phyloP scores from a whole-genome alignment of 2,113 vertebrate species.

The Odocoileus hemionus region DNA sequence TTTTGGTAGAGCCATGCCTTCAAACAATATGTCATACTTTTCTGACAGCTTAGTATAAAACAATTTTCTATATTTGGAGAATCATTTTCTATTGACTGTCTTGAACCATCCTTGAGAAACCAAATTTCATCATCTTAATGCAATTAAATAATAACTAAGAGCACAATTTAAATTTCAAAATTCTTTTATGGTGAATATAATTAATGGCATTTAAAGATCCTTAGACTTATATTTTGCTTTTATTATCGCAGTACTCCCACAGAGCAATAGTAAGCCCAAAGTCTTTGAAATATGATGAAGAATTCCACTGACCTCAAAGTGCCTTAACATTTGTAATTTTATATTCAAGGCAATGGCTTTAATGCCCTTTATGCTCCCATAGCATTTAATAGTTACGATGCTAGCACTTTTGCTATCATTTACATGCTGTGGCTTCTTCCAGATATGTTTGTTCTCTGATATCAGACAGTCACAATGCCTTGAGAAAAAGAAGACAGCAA shows the following conservation, averaged over 20 bases:
- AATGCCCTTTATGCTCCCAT: background rate
- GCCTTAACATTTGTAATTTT: conserved; percentile 15
- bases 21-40: background rate
- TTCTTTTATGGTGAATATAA: conserved; percentile 3
- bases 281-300: background rate
- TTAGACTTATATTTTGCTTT: background rate
- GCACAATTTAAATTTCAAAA: conserved; percentile 5
- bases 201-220: background rate
- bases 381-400: too few relatives aligned
- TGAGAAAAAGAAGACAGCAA: background rate
- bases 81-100: background rate
- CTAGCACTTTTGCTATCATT: background rate
- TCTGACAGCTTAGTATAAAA: background rate
- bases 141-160: conserved; percentile 28
- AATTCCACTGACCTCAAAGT: conserved; percentile 6
- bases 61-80: background rate
- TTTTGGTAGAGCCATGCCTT: background rate
- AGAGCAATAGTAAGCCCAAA: background rate
- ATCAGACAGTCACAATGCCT: background rate
- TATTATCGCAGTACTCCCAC: background rate
- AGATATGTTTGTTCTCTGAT: background rate
- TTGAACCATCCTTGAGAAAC: background rate
- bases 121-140: conserved; percentile 23
- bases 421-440: background rate
- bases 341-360: background rate